A percentile compares a stretch with the other conserved stretches of the same genome.
These are phyloP conservation scores for Pheosia gnoma DNA, from an alignment of 2,888 invertebrate genomes.

Conservation along the genomic window DNA sequence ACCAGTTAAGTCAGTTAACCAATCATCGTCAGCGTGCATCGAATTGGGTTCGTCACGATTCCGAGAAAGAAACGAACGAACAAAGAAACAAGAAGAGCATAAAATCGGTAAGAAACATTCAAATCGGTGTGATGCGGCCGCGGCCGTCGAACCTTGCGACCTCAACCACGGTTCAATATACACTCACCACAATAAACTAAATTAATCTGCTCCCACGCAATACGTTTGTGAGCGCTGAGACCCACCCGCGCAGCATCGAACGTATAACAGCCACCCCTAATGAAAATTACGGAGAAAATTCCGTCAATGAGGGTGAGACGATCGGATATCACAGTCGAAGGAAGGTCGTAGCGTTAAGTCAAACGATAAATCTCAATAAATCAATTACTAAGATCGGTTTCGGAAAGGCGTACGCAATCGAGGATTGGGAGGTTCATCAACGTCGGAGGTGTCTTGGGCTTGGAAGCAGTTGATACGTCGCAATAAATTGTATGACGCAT, in stretches of 20 bases:
- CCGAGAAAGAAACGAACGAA: slow-evolving; percentile 52
- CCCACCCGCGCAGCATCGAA: slow-evolving; percentile 26
- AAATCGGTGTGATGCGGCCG: slow-evolving; percentile 62
- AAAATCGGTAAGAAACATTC: slow-evolving; percentile 63
- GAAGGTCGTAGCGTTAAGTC: slow-evolving; percentile 11
- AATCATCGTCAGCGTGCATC: slow-evolving; percentile 43
- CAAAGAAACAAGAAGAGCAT: slow-evolving; percentile 60
- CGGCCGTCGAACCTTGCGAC: slow-evolving; percentile 63
- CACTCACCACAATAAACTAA: slow-evolving; percentile 35
- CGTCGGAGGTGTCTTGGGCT: slow-evolving; percentile 29
- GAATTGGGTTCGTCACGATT: slow-evolving; percentile 58
- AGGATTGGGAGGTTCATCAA: slow-evolving; percentile 47
- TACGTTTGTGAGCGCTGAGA: slow-evolving; percentile 40
- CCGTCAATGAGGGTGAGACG: neutral
- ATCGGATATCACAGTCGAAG: neutral
- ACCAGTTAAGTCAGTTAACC: slow-evolving; percentile 27
- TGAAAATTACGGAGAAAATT: slow-evolving; percentile 8
- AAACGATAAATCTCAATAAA: slow-evolving; percentile 37
- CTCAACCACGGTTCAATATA: slow-evolving; percentile 36
- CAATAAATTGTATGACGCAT: slow-evolving; percentile 53
- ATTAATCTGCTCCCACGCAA: slow-evolving; percentile 51
- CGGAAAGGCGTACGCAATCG: slow-evolving; percentile 39
- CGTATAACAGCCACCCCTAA: slow-evolving; percentile 33
- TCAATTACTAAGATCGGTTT: slow-evolving; percentile 30
- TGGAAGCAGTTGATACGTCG: slow-evolving; percentile 43